Evolutionary conservation across 2,888 invertebrate genomes (phyloP).

Genomic region (Eueremaeus valkanovi): DNA sequence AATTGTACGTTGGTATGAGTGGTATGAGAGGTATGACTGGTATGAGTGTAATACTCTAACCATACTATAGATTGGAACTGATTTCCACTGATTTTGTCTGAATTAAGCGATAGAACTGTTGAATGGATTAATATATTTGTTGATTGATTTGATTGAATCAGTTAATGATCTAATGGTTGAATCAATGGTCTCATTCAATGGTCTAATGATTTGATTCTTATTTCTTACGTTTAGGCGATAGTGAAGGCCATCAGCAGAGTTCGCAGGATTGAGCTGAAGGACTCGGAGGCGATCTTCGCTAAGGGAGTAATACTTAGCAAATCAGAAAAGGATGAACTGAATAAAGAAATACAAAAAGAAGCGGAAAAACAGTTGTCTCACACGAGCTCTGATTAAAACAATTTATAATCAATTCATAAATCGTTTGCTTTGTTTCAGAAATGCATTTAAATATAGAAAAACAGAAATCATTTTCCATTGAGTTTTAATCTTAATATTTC

Average conservation of each 20-base stretch:
- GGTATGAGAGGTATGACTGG: too few relatives aligned
- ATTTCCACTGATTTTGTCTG: neutral
- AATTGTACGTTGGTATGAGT: too few relatives aligned
- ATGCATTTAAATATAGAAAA: neutral
- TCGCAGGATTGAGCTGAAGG: conserved; percentile 33
- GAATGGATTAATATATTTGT: neutral
- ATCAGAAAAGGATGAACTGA: conserved; percentile 37
- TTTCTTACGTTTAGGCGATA: conserved; percentile 28
- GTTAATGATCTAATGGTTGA: neutral
- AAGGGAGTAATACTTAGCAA: conserved; percentile 39
- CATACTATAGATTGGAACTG: neutral
- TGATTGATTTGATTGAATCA: neutral
- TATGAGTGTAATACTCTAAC: too few relatives aligned
- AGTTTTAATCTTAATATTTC: neutral
- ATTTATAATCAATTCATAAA: neutral
- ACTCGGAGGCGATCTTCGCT: conserved; percentile 35
- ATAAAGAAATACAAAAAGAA: conserved; percentile 39
- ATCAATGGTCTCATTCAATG: neutral
- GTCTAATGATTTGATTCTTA: neutral
- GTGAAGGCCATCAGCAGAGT: conserved; percentile 37
- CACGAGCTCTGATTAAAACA: neutral
- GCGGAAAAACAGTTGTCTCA: conserved; percentile 36
- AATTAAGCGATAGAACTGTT: too few relatives aligned
- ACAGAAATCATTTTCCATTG: neutral
- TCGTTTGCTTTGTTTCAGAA: neutral